Conservation (phyloP, 2,888 invertebrate species). For the Deilephila porcellus region DNA sequence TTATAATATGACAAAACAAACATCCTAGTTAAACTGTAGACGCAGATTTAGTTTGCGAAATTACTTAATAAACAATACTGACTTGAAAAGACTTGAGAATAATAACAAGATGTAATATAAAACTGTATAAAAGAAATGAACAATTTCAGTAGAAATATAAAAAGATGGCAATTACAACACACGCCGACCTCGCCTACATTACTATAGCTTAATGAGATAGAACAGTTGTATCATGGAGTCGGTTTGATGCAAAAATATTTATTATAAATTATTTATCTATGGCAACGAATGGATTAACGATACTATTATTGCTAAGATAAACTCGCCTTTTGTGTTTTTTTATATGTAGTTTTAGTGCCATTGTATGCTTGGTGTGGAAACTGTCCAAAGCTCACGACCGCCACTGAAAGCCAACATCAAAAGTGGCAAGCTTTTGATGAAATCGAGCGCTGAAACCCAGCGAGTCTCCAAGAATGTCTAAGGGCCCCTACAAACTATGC, state of each 20-base stretch:
- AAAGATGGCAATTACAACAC: slow-evolving; percentile 14
- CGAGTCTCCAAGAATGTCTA: too few relatives aligned
- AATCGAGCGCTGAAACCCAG: too few relatives aligned
- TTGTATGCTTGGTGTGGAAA: too few relatives aligned
- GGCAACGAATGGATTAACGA: not conserved
- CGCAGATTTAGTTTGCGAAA: not conserved
- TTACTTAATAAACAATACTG: not conserved
- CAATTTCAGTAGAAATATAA: slow-evolving; percentile 10
- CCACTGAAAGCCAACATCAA: too few relatives aligned
- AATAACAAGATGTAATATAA: not conserved
- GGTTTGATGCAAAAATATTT: not conserved
- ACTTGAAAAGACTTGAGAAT: not conserved
- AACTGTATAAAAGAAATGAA: not conserved
- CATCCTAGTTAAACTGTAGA: too few relatives aligned
- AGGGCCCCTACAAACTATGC: too few relatives aligned
- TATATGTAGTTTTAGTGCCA: too few relatives aligned
- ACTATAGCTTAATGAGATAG: not conserved
- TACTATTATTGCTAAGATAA: too few relatives aligned
- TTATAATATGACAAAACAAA: too few relatives aligned
- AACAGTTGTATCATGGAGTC: not conserved
- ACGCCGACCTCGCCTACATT: not conserved
- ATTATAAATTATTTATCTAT: not conserved
- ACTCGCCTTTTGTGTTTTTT: too few relatives aligned
- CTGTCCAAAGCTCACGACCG: too few relatives aligned
- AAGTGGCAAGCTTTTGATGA: too few relatives aligned